Evolutionary conservation across 2,797 vertebrate genomes (phyloP), one percentile per base, ranked within the genome.

Genomic region (Sebastes hubbsi): DNA sequence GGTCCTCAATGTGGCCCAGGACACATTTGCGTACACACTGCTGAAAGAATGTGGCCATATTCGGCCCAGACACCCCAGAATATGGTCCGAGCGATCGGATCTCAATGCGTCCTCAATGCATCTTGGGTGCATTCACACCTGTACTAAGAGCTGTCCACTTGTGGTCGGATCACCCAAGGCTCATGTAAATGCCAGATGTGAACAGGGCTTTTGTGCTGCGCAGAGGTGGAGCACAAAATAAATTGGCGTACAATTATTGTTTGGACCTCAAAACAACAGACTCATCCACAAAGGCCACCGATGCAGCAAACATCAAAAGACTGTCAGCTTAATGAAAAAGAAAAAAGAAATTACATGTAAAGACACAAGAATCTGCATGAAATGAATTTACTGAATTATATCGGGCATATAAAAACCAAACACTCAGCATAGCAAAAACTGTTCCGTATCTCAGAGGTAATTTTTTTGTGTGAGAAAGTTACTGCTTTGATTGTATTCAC

Each of bases 211-310:
- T 76, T 78, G 69, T 42, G 22, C 80, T 75, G 1, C 46, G 22
- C 60, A 58, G 67, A 86, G 82, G 62, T 81, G 76, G 66, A 56
- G 60, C 25, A n/a, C 32, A 30, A 72, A 88, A 85, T 74, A 80
- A 75, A 87, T 61, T 66, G 32, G 6, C 1, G 4, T 22, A 49
- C 63, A 66, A 54, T 84, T 74, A 83, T 83, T 80, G 65, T 86
- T 75, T 68, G 56, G 75, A 72, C 72, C 59, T 78, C 30, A 59
- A 58, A 85, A 80, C 34, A 89, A 77, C 64, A 83, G 70, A 86
- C 81, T 32, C 55, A 20, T 46, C 42, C 42, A 46, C 42, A 46
- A 18, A 46, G 42, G 61, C 32, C 32, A 22, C 61, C 0, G 32
- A 36, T 24, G 11, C 60, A 34, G 60, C 61, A 38, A 58, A 87